Base-by-base conservation (phyloP, 2,797 vertebrate genomes). In the Sebastes melanostomus region DNA sequence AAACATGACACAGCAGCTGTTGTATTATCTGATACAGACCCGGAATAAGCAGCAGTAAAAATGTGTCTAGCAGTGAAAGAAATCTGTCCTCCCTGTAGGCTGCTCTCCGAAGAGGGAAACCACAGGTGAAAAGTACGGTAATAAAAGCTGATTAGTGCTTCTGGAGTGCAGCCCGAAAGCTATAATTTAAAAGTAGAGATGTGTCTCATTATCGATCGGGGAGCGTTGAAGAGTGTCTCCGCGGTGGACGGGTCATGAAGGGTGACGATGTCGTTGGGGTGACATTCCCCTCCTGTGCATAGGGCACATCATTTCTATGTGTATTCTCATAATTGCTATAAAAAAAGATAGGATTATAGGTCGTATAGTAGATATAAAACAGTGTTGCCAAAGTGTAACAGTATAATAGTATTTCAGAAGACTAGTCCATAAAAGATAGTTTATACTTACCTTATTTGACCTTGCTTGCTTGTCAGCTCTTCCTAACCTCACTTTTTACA, bases 1-100 rank as follows among this genome's bases (percentile, higher is more conserved):
- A 86, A 79, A 72, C 80, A 66, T 34, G 56, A 78, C 30, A 2
- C 79, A 72, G 80, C 86, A 80, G 80, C 79, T 87, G 89, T 65
- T 82, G 38, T 65, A 29, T 82, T 78, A 70, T 70, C 36, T 14
- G 46, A 82, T 22, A 83, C 61, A 58, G 59, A 77, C 32, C n/a
- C 14, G 60, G 68, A 77, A 77, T 65, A 58, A 75, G 73, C 59
- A 67, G 78, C 56, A 70, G 27, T 30, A 50, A 59, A 65, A 77
- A 70, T 18, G 29, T 50, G 54, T 78, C 34, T n/a, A 1, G 54
- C 65, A 14, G 60, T 55, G 2, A 68, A 72, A 73, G 14, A 59
- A 70, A 82, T 75, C 59, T 8, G 29, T 67, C 24, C 46, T 66
- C 69, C 56, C 34, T 12, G 52, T 42, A 50, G 55, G 74, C 54